Percentiles rank a stretch among this genome's conserved stretches.
phyloP scores from a whole-genome alignment of 2,113 vertebrate genomes.

The Brachyistius frenatus region DNA sequence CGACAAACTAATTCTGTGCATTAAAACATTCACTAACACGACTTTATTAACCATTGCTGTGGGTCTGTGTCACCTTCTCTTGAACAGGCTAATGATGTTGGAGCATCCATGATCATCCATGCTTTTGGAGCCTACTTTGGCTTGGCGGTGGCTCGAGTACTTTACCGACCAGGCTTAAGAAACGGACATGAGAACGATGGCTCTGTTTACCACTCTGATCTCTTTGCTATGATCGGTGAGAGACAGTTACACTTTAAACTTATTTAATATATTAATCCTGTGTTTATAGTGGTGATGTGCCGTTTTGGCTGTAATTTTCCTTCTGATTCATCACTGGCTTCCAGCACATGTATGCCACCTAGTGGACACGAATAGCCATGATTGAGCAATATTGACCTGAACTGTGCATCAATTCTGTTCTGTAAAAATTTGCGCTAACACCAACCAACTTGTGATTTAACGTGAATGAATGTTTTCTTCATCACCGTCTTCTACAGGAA shows the following conservation, averaged over 20 bases:
- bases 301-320: neutral
- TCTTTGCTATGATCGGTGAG: conserved; percentile 98
- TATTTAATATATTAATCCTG: neutral
- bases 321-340: neutral
- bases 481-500: conserved; percentile 67
- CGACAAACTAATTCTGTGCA: too few relatives aligned
- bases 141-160: conserved; percentile 87
- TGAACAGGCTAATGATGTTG: conserved; percentile 90
- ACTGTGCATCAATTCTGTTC: too few relatives aligned
- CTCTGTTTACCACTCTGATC: conserved; percentile 92
- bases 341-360: conserved; percentile 42
- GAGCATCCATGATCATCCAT: conserved; percentile 97
- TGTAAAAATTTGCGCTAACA: neutral
- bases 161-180: conserved; percentile 88
- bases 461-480: neutral
- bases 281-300: neutral
- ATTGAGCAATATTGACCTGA: neutral
- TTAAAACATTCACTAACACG: too few relatives aligned
- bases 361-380: conserved; percentile 44
- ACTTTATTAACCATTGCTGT: neutral
- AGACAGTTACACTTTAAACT: neutral
- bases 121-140: conserved; percentile 97
- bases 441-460: neutral
- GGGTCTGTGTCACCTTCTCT: neutral
- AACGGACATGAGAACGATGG: conserved; percentile 88